phyloP scores from a whole-genome alignment of 2,113 vertebrate genomes.

The Emydocephalus ijimae region DNA sequence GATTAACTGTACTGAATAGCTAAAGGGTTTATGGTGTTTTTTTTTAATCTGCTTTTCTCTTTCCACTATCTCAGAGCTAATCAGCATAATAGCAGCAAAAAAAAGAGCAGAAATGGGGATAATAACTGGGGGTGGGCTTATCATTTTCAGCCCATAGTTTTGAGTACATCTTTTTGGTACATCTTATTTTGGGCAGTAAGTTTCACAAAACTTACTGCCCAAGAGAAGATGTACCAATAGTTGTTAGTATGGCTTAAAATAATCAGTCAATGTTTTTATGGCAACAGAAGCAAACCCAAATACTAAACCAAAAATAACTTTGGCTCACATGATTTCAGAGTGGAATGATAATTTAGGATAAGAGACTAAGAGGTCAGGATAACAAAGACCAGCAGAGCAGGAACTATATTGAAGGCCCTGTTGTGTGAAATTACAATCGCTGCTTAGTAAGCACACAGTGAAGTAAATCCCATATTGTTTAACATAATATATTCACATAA shows the following conservation, averaged over 20 bases:
- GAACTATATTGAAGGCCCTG: background rate
- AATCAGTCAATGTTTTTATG: background rate
- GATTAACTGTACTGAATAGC: background rate
- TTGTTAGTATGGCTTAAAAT: background rate
- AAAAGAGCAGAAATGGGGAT: too few species aligned
- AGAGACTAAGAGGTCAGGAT: background rate
- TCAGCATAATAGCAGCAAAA: background rate
- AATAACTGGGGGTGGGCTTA: background rate
- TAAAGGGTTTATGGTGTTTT: background rate
- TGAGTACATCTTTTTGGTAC: background rate
- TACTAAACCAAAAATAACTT: background rate
- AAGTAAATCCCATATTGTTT: background rate
- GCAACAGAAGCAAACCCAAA: background rate
- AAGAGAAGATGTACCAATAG: too few species aligned
- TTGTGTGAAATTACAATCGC: background rate
- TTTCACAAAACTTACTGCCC: background rate
- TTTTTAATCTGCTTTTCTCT: background rate
- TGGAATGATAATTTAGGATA: background rate
- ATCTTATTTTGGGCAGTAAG: background rate
- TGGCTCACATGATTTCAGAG: background rate
- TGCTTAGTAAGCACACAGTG: background rate
- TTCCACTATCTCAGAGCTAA: background rate
- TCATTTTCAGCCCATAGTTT: background rate
- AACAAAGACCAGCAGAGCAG: background rate
- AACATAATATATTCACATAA: background rate